Evolutionary conservation across 1,140 invertebrate species (phyloP), one percentile per base, ranked within the genome.

Genomic region (Hestina assimilis): DNA sequence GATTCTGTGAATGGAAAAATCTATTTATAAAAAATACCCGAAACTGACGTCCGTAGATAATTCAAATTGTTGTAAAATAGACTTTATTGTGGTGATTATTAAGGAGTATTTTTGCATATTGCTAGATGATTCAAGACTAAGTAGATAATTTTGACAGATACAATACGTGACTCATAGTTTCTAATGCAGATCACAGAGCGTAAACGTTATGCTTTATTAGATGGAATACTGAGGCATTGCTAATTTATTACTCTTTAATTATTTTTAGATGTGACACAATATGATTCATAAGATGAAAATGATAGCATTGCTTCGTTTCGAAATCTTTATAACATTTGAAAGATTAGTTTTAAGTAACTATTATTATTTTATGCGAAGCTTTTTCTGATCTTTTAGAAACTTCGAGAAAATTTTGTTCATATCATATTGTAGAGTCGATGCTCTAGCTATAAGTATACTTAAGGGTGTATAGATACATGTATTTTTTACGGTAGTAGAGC

Each of bases 1-100:
- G 40, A 41, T 64, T 70, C 66, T 72, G 70, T 81, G 69, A 81
- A 83, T 79, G 74, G 75, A 78, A 78, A 78, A 74, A 63, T 47
- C 19, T 46, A 43, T 46, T 57, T n/a, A 12, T 53, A 70, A 78
- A 71, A 72, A 67, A 69, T 52, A 59, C 62, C 57, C 21, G 38
- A 62, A 66, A 42, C 43, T 75, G 70, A 71, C 71, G 67, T 12
- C 15, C 47, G 33, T 43, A 20, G 19, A 62, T 28, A n/a, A 53
- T 59, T 15, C 3, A 15, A 59, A 23, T 19, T 35, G 4, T 14
- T 4, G 33, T 11, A 40, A 23, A 23, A 33, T 12, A 50, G 38
- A 11, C 33, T 12, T 7, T 50, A 40, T 50, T 1, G 15, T 26
- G 7, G 2, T n/a, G 4, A 2, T 8, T 14, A 1, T 11, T 20